Base-by-base conservation (phyloP, 1,140 invertebrate species). In the Araneus ventricosus region DNA sequence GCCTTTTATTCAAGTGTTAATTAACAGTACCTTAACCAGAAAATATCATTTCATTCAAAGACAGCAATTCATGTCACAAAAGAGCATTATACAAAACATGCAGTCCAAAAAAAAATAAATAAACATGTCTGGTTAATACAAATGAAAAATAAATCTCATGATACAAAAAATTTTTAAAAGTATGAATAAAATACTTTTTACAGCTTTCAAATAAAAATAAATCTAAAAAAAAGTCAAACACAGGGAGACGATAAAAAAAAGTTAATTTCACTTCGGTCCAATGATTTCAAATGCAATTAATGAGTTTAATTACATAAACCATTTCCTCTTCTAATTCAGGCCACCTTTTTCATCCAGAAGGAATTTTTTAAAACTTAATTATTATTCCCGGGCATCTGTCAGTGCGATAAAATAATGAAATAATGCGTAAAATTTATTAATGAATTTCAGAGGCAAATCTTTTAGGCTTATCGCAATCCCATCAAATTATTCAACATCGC, bases 281-380 rank as follows among this genome's bases (percentile, higher is more conserved):
- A 86, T 30, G 20, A 34, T 27, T 34, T 84, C 20, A 61, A 86
- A 86, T 27, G 52, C 41, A 57, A 59, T 86, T 86, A 86, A 86
- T 57, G 84, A 86, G 22, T 86, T 86, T 86, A 86, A 86, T 86
- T 61, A 86, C 84, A 86, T 52, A 86, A 86, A 34, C 30, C 41
- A 86, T 75, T 75, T 75, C 70, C 63, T 34, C 30, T 75, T 75
- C 34, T 34, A 75, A 75, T 34, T 75, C 34, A 4, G 30, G 17
- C 27, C 20, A 34, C 30, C 27, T 2, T 4, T 14, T 34, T 30
- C 20, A 4, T 63, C 70, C 10, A 30, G 37, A 34, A 17, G 30
- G 4, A 17, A 5, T 75, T 75, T 34, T 75, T 75, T 5, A 63
- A 22, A 63, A 86, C 10, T 52, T 86, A 86, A 86, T 86, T 86